Evolutionary conservation across 1,140 invertebrate genomes (phyloP).

Genomic region (Atopsyche davidsoni): DNA sequence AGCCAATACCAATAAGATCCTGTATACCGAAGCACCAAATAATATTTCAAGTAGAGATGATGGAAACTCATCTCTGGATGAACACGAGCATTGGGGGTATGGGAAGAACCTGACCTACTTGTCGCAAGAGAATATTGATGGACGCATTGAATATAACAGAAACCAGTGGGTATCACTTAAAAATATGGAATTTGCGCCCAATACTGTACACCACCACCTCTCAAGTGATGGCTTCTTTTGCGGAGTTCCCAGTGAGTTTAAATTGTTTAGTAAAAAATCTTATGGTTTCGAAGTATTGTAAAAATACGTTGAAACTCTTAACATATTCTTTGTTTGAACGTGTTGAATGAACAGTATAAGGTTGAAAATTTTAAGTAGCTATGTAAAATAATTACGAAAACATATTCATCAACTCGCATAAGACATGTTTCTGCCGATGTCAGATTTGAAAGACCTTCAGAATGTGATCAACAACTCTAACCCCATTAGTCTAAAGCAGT

Average conservation of each 20-base stretch:
- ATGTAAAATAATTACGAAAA: too few species aligned
- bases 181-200: constrained; percentile 41
- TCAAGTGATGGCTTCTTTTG: constrained; percentile 62
- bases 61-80: constrained; percentile 33
- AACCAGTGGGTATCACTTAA: constrained; percentile 46
- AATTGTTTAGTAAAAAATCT: background rate
- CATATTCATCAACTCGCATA: too few species aligned
- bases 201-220: constrained; percentile 44
- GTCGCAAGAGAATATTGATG: constrained; percentile 46
- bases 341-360: too few species aligned
- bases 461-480: too few species aligned
- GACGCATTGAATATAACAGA: constrained; percentile 43
- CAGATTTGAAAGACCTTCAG: too few species aligned
- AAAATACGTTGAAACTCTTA: too few species aligned
- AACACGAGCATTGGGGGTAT: constrained; percentile 46
- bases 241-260: constrained; percentile 51
- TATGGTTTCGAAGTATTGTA: too few species aligned
- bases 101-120: constrained; percentile 42
- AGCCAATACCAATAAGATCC: constrained; percentile 30
- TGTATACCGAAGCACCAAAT: constrained; percentile 30
- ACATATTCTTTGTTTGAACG: too few species aligned
- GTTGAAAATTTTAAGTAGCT: too few species aligned
- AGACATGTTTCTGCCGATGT: too few species aligned
- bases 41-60: constrained; percentile 37
- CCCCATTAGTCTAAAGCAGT: too few species aligned